Conservation (phyloP, 2,113 vertebrate species). For the Tursiops truncatus region DNA sequence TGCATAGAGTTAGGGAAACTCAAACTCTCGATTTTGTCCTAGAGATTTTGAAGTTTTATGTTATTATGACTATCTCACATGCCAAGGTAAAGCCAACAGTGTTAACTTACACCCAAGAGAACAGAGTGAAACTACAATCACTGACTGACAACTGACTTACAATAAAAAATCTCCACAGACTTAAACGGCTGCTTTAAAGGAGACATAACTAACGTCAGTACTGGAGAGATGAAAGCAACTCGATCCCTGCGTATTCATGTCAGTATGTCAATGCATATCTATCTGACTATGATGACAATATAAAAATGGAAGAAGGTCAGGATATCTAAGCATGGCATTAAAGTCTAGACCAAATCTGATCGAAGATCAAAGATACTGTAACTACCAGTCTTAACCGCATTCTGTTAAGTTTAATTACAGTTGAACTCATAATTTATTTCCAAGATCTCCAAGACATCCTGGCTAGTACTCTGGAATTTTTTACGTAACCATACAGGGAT, state of each 20-base stretch:
- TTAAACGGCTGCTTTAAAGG: slow-evolving; percentile 40
- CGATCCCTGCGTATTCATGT: neutral
- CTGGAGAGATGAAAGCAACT: slow-evolving; percentile 51
- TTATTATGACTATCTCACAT: slow-evolving; percentile 67
- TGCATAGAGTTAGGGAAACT: slow-evolving; percentile 56
- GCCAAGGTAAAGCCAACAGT: slow-evolving; percentile 58
- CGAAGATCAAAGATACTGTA: slow-evolving; percentile 31
- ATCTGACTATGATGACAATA: neutral
- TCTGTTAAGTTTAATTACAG: slow-evolving; percentile 47
- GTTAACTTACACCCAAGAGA: slow-evolving; percentile 53
- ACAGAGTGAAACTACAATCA: slow-evolving; percentile 30
- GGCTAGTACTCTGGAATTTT: slow-evolving; percentile 30
- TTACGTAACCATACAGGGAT: slow-evolving; percentile 34
- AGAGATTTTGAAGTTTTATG: slow-evolving; percentile 59
- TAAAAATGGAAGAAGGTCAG: slow-evolving; percentile 22
- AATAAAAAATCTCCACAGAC: neutral
- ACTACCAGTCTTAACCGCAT: slow-evolving; percentile 31
- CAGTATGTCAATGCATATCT: neutral
- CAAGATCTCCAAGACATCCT: slow-evolving; percentile 31
- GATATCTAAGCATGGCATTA: neutral
- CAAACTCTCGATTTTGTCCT: slow-evolving; percentile 48
- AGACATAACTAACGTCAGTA: slow-evolving; percentile 28
- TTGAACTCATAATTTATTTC: slow-evolving; percentile 28
- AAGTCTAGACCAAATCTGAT: slow-evolving; percentile 19
- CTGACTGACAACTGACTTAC: slow-evolving; percentile 21